These are phyloP conservation scores for Porites rus DNA, from an alignment of 92 coral and sea anemone genomes.

Conservation along the genomic window DNA sequence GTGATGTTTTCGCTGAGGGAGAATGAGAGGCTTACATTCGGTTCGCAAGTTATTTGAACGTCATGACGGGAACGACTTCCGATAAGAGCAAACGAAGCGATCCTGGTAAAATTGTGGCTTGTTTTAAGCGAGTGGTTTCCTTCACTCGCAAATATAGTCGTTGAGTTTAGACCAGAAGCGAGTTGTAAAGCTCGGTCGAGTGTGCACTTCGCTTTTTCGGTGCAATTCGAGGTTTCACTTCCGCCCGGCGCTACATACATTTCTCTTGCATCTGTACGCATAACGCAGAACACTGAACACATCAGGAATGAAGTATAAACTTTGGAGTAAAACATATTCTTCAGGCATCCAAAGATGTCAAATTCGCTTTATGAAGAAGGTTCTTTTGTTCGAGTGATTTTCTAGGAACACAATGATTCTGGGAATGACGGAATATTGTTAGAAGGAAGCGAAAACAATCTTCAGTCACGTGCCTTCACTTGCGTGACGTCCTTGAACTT, in stretches of 20 bases:
- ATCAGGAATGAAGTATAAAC: background rate
- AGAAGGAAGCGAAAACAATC: background rate
- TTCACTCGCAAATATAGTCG: constrained; percentile 48
- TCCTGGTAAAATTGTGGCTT: constrained; percentile 61
- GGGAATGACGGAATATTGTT: background rate
- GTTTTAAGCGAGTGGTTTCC: constrained; percentile 73
- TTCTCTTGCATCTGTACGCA: background rate
- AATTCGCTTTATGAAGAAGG: background rate
- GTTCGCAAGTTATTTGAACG: constrained; percentile 56
- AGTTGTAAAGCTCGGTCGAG: constrained; percentile 69
- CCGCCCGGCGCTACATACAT: constrained; percentile 40
- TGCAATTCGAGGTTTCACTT: constrained; percentile 58
- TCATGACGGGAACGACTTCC: constrained; percentile 52
- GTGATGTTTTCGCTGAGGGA: constrained; percentile 68
- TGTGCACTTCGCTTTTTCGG: constrained; percentile 61
- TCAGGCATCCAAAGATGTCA: background rate
- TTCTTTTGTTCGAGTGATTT: background rate
- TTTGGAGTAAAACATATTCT: background rate
- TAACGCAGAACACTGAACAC: background rate
- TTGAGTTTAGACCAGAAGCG: constrained; percentile 58
- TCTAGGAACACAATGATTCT: background rate
- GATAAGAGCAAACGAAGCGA: constrained; percentile 66
- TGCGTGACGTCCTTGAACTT: too few species aligned
- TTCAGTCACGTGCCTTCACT: too few species aligned
- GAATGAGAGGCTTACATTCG: constrained; percentile 81